Percentiles rank a stretch among this genome's conserved stretches.
Evolutionary conservation across 2,113 vertebrate species (phyloP).

Genomic region (Nothobranchius kuhntae): DNA sequence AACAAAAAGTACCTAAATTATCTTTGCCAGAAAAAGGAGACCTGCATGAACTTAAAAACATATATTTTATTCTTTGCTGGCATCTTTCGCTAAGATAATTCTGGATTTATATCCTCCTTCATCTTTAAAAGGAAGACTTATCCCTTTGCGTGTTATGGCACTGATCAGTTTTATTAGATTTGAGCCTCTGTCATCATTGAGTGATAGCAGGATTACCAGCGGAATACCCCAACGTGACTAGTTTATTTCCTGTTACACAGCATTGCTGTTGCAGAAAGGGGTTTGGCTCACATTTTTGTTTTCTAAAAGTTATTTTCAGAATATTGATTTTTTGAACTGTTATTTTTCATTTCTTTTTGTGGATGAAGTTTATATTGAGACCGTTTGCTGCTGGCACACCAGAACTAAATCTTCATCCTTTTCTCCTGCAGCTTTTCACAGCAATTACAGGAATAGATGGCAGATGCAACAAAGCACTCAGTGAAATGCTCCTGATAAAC

Average conservation of each 20-base stretch:
- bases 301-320: constrained; percentile 9
- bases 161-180: no score
- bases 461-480: constrained; percentile 12
- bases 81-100: no score
- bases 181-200: no score
- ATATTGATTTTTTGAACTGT: constrained; percentile 14
- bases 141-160: no score
- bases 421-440: constrained; percentile 2
- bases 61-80: no score
- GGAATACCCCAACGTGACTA: no score
- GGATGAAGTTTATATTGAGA: constrained; percentile 16
- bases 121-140: no score
- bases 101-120: no score
- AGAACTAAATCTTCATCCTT: constrained; percentile 8
- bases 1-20: no score
- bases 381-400: neutral
- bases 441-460: constrained; percentile 41
- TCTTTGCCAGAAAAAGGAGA: no score
- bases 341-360: constrained; percentile 11
- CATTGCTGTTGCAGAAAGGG: neutral
- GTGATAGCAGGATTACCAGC: no score
- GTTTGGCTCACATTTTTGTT: neutral
- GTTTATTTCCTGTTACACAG: neutral
- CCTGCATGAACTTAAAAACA: no score
- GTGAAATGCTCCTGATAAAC: constrained; percentile 32